Evolutionary conservation across 92 coral and sea anemone species (phyloP).

Genomic region (Phenganax subtilis): DNA sequence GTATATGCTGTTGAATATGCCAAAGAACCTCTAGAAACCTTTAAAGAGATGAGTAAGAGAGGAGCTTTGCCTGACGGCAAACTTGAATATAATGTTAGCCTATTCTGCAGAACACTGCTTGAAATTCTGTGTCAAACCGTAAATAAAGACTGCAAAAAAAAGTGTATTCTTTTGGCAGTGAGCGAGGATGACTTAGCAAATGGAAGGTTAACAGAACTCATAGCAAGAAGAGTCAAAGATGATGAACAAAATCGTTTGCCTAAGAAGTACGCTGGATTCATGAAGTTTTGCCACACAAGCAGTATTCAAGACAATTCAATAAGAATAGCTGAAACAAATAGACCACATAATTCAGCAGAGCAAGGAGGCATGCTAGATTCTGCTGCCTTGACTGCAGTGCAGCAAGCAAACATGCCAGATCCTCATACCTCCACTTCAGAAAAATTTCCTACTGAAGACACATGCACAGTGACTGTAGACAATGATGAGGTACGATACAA

Average conservation of each 20-base stretch:
- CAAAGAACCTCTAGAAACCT: background rate
- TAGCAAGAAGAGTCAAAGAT: background rate
- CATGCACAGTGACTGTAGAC: too few species aligned
- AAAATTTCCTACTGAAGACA: too few species aligned
- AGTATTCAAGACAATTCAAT: too few species aligned
- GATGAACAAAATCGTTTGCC: background rate
- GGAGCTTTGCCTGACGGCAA: background rate
- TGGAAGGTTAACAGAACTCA: background rate
- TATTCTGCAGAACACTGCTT: slow-evolving; percentile 3
- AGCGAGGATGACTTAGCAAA: background rate
- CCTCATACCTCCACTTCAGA: too few species aligned
- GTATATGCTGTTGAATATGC: background rate
- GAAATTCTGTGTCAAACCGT: background rate
- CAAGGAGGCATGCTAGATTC: too few species aligned
- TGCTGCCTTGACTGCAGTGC: too few species aligned
- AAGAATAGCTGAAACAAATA: too few species aligned
- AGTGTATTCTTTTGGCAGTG: background rate
- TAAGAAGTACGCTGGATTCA: background rate
- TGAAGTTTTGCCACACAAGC: background rate
- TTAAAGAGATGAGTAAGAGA: background rate
- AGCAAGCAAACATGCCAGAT: too few species aligned
- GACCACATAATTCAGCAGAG: too few species aligned
- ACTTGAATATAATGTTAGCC: background rate
- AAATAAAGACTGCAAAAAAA: background rate
- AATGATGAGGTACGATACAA: too few species aligned